phyloP scores from a whole-genome alignment of 1,140 invertebrate genomes.

The Condylostylus longicornis region DNA sequence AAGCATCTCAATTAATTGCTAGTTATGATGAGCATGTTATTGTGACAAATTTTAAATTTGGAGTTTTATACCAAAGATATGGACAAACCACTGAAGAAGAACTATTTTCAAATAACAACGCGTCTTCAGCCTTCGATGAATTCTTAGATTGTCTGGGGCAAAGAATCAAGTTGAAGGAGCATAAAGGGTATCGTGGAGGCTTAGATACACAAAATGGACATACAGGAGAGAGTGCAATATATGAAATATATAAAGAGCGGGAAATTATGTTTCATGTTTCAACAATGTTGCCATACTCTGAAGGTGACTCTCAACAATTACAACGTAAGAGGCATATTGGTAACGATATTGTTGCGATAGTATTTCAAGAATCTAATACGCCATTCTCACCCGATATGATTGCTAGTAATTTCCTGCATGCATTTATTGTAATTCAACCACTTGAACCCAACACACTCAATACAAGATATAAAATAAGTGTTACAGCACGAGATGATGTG shows the following conservation, averaged over 20 bases:
- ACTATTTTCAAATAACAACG: conserved; percentile 75
- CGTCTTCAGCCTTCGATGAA: conserved; percentile 78
- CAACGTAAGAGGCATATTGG: conserved; percentile 90
- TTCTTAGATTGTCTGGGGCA: conserved; percentile 80
- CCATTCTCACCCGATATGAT: conserved; percentile 98
- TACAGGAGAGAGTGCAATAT: conserved; percentile 83
- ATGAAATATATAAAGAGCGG: conserved; percentile 72
- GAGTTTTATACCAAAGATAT: conserved; percentile 87
- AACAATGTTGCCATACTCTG: conserved; percentile 79
- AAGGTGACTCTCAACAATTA: conserved; percentile 83
- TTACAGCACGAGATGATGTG: conserved; percentile 89
- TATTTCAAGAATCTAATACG: conserved; percentile 94
- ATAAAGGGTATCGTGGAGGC: conserved; percentile 88
- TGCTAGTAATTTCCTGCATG: conserved; percentile 92
- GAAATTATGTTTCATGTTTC: conserved; percentile 97
- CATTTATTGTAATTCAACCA: conserved; percentile 90
- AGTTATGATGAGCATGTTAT: conserved; percentile 93
- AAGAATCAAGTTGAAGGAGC: conserved; percentile 77
- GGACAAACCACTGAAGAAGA: conserved; percentile 92
- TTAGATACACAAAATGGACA: conserved; percentile 86
- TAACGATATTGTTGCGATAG: conserved; percentile 96
- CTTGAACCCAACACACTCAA: conserved; percentile 68
- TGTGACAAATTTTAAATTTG: conserved; percentile 93
- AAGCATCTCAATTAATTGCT: conserved; percentile 77
- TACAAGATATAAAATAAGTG: conserved; percentile 86